Base-by-base conservation (phyloP, 2,113 vertebrate species). In the Dicerorhinus sumatrensis region DNA sequence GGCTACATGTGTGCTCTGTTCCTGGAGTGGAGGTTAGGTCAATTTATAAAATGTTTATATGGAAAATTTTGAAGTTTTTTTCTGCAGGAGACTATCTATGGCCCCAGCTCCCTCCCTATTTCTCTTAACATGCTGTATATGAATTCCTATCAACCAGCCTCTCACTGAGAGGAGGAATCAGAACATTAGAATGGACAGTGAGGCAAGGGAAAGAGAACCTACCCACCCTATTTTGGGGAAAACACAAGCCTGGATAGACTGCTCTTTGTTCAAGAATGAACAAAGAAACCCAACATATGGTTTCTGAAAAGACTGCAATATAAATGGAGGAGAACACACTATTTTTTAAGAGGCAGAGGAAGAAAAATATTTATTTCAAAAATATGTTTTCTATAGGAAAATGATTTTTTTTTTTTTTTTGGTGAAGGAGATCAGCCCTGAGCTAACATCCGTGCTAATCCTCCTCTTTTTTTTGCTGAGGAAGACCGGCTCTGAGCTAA, bases 301-400 rank as follows among this genome's bases (percentile, higher is more conserved):
- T 81, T 96, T 96, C 36, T 90, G 39, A 75, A 92, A 82, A 94
- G 63, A 79, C 48, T 51, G 67, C 12, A 72, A 69, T n/a, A 72
- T 86, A 93, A 80, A 93, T 85, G 86, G 70, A 91, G 62, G 8
- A 93, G 48, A 89, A 58, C 17, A 89, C 18, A 82, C 56, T 82
- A 94, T 94, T 96, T 83, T 94, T 96, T 83, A 89, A 93, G 48
- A 77, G 21, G 39, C 29, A 96, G 60, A 93, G 81, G 84, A 88
- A 95, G 81, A 91, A 77, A 89, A 81, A 79, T 56, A 70, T 16
- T 83, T 94, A 91, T 51, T 97, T 91, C 31, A 81, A 69, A 96
- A 91, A 14, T 58, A 84, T 87, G 46, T 84, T 94, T 96, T 82
- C 94, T 88, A 51, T 69, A 96, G 63, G 65, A 89, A 96, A 93